A percentile compares a stretch with the other conserved stretches of the same genome.
Conservation (phyloP, 2,888 invertebrate species). For the Pristionchus arcanus region DNA sequence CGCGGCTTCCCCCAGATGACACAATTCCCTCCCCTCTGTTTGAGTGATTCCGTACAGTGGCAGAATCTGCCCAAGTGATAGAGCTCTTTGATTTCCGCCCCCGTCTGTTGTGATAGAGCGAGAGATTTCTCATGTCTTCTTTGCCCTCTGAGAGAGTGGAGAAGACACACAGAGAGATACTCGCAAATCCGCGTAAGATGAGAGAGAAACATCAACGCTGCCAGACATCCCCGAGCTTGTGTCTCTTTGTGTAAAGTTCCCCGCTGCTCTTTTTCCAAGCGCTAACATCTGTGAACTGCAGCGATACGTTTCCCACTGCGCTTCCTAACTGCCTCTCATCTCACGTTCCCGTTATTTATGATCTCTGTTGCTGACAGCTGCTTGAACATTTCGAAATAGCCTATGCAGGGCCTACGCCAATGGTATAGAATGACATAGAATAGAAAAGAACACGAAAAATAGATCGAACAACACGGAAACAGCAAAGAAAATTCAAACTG, state of each 20-base stretch:
- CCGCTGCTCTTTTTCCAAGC: conserved; percentile 23
- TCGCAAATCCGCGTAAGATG: conserved; percentile 33
- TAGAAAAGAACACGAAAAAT: not conserved
- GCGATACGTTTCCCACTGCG: not conserved
- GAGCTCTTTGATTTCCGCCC: conserved; percentile 47
- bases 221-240: conserved; percentile 38
- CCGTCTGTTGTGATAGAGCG: conserved; percentile 49
- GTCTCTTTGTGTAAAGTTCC: conserved; percentile 45
- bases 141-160: conserved; percentile 33
- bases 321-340: conserved; percentile 11
- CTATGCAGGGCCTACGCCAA: not conserved
- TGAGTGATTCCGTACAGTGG: conserved; percentile 42
- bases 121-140: conserved; percentile 46
- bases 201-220: conserved; percentile 23
- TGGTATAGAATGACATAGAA: not conserved
- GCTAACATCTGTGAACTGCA: conserved; percentile 29
- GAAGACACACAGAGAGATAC: conserved; percentile 37
- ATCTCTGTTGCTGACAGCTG: conserved; percentile 3
- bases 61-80: conserved; percentile 25
- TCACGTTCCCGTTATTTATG: conserved; percentile 36
- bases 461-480: not conserved
- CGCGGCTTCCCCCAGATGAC: conserved; percentile 39
- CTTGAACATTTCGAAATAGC: conserved; percentile 19
- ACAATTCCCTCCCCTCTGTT: conserved; percentile 1
- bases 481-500: not conserved